Evolutionary conservation across 2,113 vertebrate genomes (phyloP), one percentile per base, ranked within the genome.

Genomic region (Psammodynastes pulverulentus): DNA sequence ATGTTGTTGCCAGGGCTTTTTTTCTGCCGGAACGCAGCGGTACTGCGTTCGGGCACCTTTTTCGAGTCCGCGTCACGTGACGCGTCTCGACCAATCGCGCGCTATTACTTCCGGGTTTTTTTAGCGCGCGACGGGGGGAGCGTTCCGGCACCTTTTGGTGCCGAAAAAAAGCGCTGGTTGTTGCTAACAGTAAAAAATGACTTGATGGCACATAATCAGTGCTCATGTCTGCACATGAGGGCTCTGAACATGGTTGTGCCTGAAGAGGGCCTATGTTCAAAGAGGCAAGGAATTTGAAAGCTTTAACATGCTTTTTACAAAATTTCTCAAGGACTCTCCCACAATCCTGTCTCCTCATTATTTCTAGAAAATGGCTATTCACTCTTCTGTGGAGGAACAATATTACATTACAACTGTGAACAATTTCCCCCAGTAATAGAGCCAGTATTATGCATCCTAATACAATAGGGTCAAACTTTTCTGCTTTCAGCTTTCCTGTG

Each of bases 401-500:
- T 17, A 52, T 91, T 45, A 43, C 34, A 90, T 53, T 91, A 86
- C 54, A 84, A 49, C 21, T 62, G 72, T 43, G 45, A 49, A 48
- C 24, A 23, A 62, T 26, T 62, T 58, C 34, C 9, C 1, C 45
- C 3, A 48, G 5, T 48, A 87, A 46, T 91, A 46, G 43, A 58
- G 39, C 19, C 46, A 62, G 48, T 10, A 91, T 23, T 86, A 8
- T 23, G 34, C 5, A 45, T 79, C 24, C 15, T 45, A 53, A 88
- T 23, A 45, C 4, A 53, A 53, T 54, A 34, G 46, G 52, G 49
- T 52, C 89, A 48, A 8, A 67, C 15, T 91, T 52, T 0, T 1
- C 58, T 3, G 48, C 48, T 49, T 49, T 49, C 39, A 93, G 6
- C 67, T 94, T 95, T 92, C 86, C 2, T 90, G 51, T 53, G 91